A percentile compares a stretch with the other conserved stretches of the same genome.
phyloP scores from a whole-genome alignment of 2,888 invertebrate genomes.

The Cephus runcator region DNA sequence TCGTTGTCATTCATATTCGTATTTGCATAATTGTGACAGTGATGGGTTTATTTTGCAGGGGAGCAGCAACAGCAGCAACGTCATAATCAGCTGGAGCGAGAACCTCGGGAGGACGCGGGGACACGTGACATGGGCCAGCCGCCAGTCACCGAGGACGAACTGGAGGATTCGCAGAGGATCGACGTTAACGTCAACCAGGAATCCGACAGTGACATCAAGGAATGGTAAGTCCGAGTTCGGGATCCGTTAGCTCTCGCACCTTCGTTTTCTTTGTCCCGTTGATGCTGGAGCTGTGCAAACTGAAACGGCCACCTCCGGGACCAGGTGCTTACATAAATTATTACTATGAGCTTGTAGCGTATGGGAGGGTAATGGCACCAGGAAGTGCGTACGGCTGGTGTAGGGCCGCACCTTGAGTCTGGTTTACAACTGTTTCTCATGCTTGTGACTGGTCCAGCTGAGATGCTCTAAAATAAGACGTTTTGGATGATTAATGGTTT shows the following conservation, averaged over 20 bases:
- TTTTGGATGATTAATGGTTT: background rate
- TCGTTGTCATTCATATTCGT: constrained; percentile 15
- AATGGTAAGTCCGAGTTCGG: constrained; percentile 34
- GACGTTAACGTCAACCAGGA: constrained; percentile 30
- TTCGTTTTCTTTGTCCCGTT: background rate
- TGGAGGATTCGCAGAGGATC: constrained; percentile 18
- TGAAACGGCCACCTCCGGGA: background rate
- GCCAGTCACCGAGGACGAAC: constrained; percentile 11
- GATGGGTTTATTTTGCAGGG: constrained; percentile 32
- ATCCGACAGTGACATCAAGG: constrained; percentile 38
- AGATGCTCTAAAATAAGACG: background rate
- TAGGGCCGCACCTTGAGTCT: background rate
- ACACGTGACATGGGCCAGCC: constrained; percentile 23
- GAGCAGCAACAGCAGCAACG: constrained; percentile 32
- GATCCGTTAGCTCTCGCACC: background rate
- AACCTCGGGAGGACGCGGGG: constrained; percentile 31
- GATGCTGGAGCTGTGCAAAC: background rate
- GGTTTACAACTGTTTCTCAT: background rate
- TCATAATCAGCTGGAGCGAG: background rate
- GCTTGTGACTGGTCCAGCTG: background rate
- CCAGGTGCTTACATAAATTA: background rate
- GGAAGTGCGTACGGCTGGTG: background rate
- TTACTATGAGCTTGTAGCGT: background rate
- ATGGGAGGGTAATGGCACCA: background rate
- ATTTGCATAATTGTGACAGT: constrained; percentile 34